A percentile compares a stretch with the other conserved stretches of the same genome.
Evolutionary conservation across 2,113 vertebrate species (phyloP).

Genomic region (Chamaea fasciata): DNA sequence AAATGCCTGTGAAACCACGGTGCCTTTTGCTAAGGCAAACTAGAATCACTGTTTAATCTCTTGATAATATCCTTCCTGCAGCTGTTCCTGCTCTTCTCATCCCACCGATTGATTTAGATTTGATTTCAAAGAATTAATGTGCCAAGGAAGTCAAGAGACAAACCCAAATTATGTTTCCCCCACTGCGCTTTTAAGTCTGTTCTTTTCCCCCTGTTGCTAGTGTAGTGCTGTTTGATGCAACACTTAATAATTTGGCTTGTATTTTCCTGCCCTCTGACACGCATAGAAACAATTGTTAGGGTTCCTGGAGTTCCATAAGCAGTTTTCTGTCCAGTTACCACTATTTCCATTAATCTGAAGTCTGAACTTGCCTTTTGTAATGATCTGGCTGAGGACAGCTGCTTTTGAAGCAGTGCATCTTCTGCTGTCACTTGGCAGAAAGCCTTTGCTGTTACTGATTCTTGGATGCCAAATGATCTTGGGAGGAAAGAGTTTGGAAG

Average conservation of each 20-base stretch:
- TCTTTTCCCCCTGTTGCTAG: not conserved
- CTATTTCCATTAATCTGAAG: not conserved
- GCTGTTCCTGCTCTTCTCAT: constrained; percentile 12
- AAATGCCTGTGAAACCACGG: not conserved
- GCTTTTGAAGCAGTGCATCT: not conserved
- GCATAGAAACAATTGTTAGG: not conserved
- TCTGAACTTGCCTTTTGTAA: not conserved
- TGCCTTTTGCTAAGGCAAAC: not conserved
- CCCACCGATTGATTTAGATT: not conserved
- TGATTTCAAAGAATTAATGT: not conserved
- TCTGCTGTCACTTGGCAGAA: not conserved
- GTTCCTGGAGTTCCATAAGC: not conserved
- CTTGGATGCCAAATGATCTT: not conserved
- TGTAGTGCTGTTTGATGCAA: not conserved
- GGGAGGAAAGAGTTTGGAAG: not conserved
- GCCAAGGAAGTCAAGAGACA: not conserved
- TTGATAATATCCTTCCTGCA: constrained; percentile 20
- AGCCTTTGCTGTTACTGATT: not conserved
- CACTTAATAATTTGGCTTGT: not conserved
- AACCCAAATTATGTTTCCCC: not conserved
- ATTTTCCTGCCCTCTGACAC: not conserved
- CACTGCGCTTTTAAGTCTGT: not conserved
- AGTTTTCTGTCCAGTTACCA: not conserved
- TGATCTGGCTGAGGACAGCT: not conserved
- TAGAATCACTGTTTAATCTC: not conserved